Percentiles rank a stretch among this genome's conserved stretches.
phyloP scores from a whole-genome alignment of 2,888 invertebrate species.

The Parnassius mnemosyne region DNA sequence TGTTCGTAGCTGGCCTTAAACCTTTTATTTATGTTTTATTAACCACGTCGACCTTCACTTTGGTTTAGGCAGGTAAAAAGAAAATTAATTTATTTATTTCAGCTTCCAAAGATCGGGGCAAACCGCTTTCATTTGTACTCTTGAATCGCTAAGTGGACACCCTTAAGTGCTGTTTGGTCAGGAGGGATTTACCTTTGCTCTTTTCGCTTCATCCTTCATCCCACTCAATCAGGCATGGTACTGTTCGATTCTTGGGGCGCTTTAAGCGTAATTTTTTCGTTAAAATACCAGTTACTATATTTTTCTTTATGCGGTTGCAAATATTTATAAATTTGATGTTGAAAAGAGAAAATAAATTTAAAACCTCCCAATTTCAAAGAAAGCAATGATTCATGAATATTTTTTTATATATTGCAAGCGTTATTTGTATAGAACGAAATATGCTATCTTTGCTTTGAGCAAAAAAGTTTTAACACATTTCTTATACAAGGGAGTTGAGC shows the following conservation, averaged over 20 bases:
- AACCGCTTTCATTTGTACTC: conserved; percentile 59
- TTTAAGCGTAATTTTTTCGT: background rate
- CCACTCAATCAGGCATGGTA: conserved; percentile 66
- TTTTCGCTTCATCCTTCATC: conserved; percentile 61
- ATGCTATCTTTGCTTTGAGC: too few relatives aligned
- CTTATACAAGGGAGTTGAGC: too few relatives aligned
- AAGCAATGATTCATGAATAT: too few relatives aligned
- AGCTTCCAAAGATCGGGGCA: conserved; percentile 45
- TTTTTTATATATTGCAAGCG: too few relatives aligned
- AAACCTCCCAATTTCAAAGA: too few relatives aligned
- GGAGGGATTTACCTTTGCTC: conserved; percentile 77
- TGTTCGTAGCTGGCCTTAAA: conserved; percentile 3
- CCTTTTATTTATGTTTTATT: conserved; percentile 23
- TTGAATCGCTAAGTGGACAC: conserved; percentile 68
- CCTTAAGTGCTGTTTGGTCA: conserved; percentile 76
- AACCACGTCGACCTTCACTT: conserved; percentile 31
- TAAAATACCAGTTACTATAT: background rate
- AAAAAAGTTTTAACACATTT: too few relatives aligned
- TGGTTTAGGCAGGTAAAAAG: conserved; percentile 48
- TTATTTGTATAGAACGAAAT: too few relatives aligned
- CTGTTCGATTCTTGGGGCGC: conserved; percentile 36
- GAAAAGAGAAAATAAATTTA: too few relatives aligned
- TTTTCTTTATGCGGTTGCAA: too few relatives aligned
- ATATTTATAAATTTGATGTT: too few relatives aligned
- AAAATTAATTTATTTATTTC: conserved; percentile 68